Base-by-base conservation (phyloP, 2,797 vertebrate genomes). In the Smutsia temminckii region DNA sequence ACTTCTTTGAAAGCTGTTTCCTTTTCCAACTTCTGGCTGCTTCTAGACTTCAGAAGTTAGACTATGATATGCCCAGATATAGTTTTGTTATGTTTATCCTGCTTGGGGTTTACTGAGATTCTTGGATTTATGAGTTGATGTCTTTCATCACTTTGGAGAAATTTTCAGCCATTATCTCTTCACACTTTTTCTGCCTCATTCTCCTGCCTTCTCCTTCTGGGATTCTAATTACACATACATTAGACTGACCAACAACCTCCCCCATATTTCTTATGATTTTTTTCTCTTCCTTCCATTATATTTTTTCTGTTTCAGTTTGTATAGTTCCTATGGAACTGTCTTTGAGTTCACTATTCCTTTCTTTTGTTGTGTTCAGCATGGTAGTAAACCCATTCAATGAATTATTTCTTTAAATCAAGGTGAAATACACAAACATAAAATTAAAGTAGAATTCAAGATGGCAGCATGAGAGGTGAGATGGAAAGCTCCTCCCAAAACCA, bases 31-130 rank as follows among this genome's bases (percentile, higher is more conserved):
- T 37, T 34, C 23, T 63, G 7, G 29, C 34, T 75, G 59, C 49
- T 84, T 84, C 75, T 84, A 66, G 71, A 46, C 55, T 75, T 92
- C 69, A 66, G 27, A 91, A 64, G 57, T 83, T 91, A 34, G n/a
- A 63, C 27, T 83, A 83, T 83, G 10, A 49, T 13, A 34, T 71
- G 53, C 79, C 25, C 53, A 42, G n/a, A 57, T 81, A 81, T 40
- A n/a, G 68, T 71, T 71, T 91, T 81, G n/a, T 25, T 81, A 51
- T 57, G 42, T 71, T 91, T 72, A 61, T 61, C 18, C 40, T 81
- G 55, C 42, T 72, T 81, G 42, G 51, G 16, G 51, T 57, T 68
- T 69, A 80, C 63, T 34, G 87, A 37, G n/a, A 81, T 81, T 91
- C n/a, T 71, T 61, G 53, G 18, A 81, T 91, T 23, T 81, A 71